These are phyloP conservation scores for Drosophila meridiana DNA, from an alignment of 2,888 invertebrate species.

Conservation along the genomic window DNA sequence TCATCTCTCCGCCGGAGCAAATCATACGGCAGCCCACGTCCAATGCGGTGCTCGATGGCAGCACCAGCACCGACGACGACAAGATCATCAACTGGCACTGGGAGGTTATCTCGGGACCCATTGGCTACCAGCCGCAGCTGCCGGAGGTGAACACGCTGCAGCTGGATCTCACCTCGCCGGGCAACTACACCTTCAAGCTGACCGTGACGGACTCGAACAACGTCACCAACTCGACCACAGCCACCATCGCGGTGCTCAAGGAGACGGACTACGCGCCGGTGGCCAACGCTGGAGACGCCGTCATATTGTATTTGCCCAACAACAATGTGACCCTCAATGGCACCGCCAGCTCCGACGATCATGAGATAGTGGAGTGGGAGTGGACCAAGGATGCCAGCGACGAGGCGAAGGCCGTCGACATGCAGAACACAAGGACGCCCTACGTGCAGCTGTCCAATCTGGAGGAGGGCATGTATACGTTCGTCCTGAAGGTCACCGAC, in stretches of 20 bases:
- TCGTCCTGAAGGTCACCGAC: slow-evolving; percentile 96
- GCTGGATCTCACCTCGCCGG: slow-evolving; percentile 93
- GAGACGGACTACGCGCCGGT: slow-evolving; percentile 97
- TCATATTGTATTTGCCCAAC: slow-evolving; percentile 95
- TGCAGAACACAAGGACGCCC: slow-evolving; percentile 97
- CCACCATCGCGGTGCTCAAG: slow-evolving; percentile 95
- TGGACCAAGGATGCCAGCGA: slow-evolving; percentile 97
- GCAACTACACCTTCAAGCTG: slow-evolving; percentile 95
- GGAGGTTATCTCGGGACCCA: slow-evolving; percentile 95
- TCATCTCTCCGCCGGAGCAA: slow-evolving; percentile 94
- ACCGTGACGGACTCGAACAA: slow-evolving; percentile 97
- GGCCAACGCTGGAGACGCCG: slow-evolving; percentile 96
- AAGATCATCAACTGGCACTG: slow-evolving; percentile 95
- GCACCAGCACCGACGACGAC: slow-evolving; percentile 92
- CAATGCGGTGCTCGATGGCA: slow-evolving; percentile 95
- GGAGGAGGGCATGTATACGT: slow-evolving; percentile 97
- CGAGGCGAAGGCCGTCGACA: slow-evolving; percentile 96
- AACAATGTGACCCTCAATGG: slow-evolving; percentile 95
- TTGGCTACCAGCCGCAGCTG: slow-evolving; percentile 92
- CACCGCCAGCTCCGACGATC: slow-evolving; percentile 96
- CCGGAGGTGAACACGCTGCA: slow-evolving; percentile 93
- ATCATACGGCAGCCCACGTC: slow-evolving; percentile 95
- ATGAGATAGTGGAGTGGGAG: slow-evolving; percentile 96
- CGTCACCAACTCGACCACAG: slow-evolving; percentile 92
- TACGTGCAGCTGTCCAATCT: slow-evolving; percentile 94